Evolutionary conservation across 2,888 invertebrate genomes (phyloP).

Genomic region (Nemotelus pantherinus): DNA sequence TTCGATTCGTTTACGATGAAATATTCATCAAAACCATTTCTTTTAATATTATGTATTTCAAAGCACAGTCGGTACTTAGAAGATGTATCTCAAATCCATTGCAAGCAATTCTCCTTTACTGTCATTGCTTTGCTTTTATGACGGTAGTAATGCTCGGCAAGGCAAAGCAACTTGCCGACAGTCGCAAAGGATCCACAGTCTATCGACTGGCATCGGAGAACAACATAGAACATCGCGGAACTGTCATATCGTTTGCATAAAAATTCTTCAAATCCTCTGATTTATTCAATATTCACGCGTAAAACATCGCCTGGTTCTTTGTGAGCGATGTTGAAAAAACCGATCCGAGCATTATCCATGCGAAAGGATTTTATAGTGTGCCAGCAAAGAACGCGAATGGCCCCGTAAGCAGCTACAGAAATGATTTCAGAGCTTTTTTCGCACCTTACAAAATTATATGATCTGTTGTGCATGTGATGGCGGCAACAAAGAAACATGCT

Average conservation of each 20-base stretch:
- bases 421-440: slow-evolving; percentile 7
- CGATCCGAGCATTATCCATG: not conserved
- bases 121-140: slow-evolving; percentile 21
- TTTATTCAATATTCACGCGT: slow-evolving; percentile 30
- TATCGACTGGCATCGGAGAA: not conserved
- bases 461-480: slow-evolving; percentile 10
- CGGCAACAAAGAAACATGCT: not conserved
- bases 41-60: slow-evolving; percentile 1
- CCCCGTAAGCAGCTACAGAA: not conserved
- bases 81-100: slow-evolving; percentile 14
- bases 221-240: not conserved
- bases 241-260: slow-evolving; percentile 32
- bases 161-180: not conserved
- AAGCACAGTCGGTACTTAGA: not conserved
- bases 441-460: slow-evolving; percentile 22
- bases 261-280: slow-evolving; percentile 18
- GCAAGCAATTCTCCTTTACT: slow-evolving; percentile 15
- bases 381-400: no score
- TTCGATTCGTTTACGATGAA: slow-evolving; percentile 12
- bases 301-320: slow-evolving; percentile 3
- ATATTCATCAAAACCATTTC: slow-evolving; percentile 30
- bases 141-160: not conserved
- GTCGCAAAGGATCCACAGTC: not conserved
- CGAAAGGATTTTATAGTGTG: not conserved
- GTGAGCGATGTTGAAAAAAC: not conserved